Evolutionary conservation across 64 coral and sea anemone species (phyloP).

Genomic region (Acropora tenuis): DNA sequence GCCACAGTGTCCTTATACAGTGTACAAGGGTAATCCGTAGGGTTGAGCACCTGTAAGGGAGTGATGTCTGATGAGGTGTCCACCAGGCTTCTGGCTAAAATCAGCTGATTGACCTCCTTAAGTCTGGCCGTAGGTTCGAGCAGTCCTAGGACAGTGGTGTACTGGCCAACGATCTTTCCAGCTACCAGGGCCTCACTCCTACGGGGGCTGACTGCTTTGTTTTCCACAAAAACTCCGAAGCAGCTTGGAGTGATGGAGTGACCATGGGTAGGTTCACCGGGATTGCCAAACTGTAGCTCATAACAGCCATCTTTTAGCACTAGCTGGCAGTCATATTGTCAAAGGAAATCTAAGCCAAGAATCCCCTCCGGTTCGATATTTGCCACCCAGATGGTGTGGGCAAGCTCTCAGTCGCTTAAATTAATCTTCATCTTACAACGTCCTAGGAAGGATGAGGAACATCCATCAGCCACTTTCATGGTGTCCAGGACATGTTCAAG

Average conservation of each 20-base stretch:
- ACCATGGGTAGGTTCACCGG: no score
- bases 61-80: neutral
- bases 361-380: constrained; percentile 60
- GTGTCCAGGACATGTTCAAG: neutral
- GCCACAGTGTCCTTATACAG: constrained; percentile 12
- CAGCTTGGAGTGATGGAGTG: no score
- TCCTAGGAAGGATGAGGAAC: constrained; percentile 7
- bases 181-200: constrained; percentile 42
- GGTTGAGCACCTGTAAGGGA: constrained; percentile 20
- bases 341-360: constrained; percentile 45
- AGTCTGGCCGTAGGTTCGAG: constrained; percentile 48
- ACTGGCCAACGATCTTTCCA: constrained; percentile 17
- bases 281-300: no score
- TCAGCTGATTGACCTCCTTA: constrained; percentile 19
- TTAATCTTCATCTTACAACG: neutral
- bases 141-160: neutral
- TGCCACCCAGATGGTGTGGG: neutral
- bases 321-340: neutral
- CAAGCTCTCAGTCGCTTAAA: neutral
- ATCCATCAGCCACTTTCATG: constrained; percentile 42
- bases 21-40: constrained; percentile 20
- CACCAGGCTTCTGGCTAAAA: constrained; percentile 45
- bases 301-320: neutral
- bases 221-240: neutral
- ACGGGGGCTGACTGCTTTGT: constrained; percentile 15